phyloP scores from a whole-genome alignment of 1,140 invertebrate genomes.

The Babylonia areolata region DNA sequence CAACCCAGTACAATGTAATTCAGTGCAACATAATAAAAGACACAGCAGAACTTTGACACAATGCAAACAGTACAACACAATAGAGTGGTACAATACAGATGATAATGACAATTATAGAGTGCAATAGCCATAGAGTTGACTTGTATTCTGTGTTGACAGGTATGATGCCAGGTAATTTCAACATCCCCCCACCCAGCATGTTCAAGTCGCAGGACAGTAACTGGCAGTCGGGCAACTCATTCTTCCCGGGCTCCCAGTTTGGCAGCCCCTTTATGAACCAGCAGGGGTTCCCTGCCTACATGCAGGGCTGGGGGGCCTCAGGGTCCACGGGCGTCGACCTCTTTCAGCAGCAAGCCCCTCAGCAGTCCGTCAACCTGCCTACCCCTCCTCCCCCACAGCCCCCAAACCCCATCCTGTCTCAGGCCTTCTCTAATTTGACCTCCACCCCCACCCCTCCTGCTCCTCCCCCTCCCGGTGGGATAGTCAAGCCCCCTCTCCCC shows the following conservation, averaged over 20 bases:
- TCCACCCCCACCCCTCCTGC: conserved; percentile 2
- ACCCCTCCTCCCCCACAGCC: conserved; percentile 10
- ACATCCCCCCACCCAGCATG: conserved; percentile 45
- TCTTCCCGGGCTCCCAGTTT: conserved; percentile 31
- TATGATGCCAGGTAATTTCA: conserved; percentile 30
- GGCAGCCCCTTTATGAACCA: conserved; percentile 18
- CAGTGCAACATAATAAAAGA: too few species aligned
- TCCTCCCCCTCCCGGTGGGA: conserved; percentile 19
- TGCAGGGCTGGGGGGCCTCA: conserved; percentile 32
- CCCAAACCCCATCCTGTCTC: not conserved
- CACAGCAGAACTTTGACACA: too few species aligned
- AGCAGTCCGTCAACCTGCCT: not conserved
- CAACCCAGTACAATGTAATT: too few species aligned
- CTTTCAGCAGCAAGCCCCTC: conserved; percentile 25
- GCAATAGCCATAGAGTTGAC: too few species aligned
- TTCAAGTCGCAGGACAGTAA: not conserved
- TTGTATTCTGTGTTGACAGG: not conserved
- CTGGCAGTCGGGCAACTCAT: conserved; percentile 6
- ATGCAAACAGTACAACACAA: too few species aligned
- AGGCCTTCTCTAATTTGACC: conserved; percentile 7
- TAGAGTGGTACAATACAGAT: too few species aligned
- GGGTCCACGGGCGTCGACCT: not conserved
- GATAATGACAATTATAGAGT: too few species aligned
- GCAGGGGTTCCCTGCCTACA: conserved; percentile 31
- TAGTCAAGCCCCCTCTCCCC: conserved; percentile 29